These are phyloP conservation scores for Ormyrus thymus DNA, from an alignment of 2,888 invertebrate genomes.

Conservation along the genomic window DNA sequence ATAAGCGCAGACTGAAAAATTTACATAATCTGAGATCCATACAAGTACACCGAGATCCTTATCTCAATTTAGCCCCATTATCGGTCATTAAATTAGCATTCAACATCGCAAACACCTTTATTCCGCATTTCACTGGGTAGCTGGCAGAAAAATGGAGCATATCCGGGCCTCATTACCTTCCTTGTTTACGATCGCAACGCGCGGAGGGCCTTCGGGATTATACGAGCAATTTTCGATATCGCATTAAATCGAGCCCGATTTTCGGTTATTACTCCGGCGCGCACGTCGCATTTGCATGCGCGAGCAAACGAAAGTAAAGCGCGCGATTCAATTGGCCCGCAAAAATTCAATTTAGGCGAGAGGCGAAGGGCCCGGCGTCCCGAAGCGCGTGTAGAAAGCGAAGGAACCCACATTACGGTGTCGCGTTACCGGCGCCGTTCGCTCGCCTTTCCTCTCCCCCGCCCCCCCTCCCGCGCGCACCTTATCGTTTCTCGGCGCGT, in stretches of 20 bases:
- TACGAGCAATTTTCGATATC: constrained; percentile 24
- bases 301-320: constrained; percentile 34
- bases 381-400: constrained; percentile 33
- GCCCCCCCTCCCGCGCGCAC: too few species aligned
- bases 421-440: constrained; percentile 43
- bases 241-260: constrained; percentile 24
- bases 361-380: background rate
- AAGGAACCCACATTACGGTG: constrained; percentile 50
- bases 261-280: constrained; percentile 10
- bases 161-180: constrained; percentile 15
- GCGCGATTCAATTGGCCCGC: background rate
- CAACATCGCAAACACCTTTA: constrained; percentile 7
- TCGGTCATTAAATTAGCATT: constrained; percentile 1
- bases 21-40: too few species aligned
- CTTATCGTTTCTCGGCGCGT: too few species aligned
- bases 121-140: background rate
- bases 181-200: constrained; percentile 18
- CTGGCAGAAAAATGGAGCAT: constrained; percentile 24
- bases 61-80: constrained; percentile 3
- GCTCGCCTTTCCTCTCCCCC: background rate
- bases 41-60: background rate
- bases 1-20: too few species aligned
- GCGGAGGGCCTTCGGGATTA: background rate
- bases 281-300: constrained; percentile 26
- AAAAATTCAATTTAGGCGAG: constrained; percentile 2